Percentiles rank a stretch among this genome's conserved stretches.
phyloP scores from a whole-genome alignment of 2,797 vertebrate genomes.

The Pangasius sanitwongsei region DNA sequence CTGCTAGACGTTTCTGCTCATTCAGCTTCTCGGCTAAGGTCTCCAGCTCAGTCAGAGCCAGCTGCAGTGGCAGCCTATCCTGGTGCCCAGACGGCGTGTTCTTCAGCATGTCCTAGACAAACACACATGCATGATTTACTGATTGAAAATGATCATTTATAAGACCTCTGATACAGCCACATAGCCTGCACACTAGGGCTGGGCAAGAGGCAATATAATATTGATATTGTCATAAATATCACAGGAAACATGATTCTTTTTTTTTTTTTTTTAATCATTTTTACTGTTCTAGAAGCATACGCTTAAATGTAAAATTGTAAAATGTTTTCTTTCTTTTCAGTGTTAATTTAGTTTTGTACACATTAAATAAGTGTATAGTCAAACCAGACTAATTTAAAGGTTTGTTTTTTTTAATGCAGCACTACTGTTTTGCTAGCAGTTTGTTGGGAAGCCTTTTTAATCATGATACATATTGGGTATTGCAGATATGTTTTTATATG shows the following conservation, averaged over 20 bases:
- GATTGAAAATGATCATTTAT: background rate
- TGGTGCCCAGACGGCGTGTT: conserved; percentile 82
- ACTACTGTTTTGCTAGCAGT: background rate
- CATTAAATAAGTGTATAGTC: background rate
- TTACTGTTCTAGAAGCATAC: background rate
- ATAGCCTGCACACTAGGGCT: background rate
- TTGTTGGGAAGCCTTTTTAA: background rate
- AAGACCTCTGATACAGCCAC: conserved; percentile 2
- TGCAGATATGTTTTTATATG: background rate
- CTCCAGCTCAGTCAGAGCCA: conserved; percentile 87
- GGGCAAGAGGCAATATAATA: background rate
- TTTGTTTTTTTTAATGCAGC: background rate
- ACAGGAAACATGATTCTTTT: background rate
- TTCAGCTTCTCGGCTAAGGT: conserved; percentile 85
- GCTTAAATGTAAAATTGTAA: background rate
- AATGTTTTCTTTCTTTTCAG: background rate
- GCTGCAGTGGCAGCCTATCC: conserved; percentile 81
- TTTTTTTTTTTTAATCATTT: background rate
- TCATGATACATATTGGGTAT: background rate
- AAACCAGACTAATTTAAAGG: background rate
- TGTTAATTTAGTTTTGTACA: background rate
- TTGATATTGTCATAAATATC: background rate
- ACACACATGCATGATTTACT: conserved; percentile 30
- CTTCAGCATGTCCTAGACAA: conserved; percentile 84
- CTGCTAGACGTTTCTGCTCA: conserved; percentile 84